phyloP scores from a whole-genome alignment of 2,888 invertebrate species.

The Catocala sponsa region DNA sequence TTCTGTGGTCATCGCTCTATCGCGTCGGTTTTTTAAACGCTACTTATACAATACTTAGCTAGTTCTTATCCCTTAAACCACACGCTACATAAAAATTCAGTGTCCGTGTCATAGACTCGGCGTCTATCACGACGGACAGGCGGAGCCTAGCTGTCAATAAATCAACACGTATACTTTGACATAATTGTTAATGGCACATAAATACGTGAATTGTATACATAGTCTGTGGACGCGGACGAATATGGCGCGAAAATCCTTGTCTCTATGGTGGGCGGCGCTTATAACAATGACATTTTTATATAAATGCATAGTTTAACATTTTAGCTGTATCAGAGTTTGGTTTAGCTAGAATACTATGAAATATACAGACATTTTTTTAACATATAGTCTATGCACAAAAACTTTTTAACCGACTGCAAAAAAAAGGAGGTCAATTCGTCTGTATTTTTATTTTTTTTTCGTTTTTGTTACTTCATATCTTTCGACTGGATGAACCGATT shows the following conservation, averaged over 20 bases:
- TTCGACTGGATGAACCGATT: too few relatives aligned
- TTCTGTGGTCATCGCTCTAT: too few relatives aligned
- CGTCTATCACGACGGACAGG: constrained; percentile 73
- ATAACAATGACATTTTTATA: constrained; percentile 2
- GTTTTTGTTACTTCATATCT: too few relatives aligned
- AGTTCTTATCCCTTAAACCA: constrained; percentile 22
- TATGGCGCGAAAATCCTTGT: constrained; percentile 35
- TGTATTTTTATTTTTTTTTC: too few relatives aligned
- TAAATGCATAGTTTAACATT: too few relatives aligned
- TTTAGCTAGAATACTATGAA: too few relatives aligned
- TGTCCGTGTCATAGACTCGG: constrained; percentile 46
- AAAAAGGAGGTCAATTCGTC: too few relatives aligned
- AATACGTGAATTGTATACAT: constrained; percentile 41
- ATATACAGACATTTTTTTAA: too few relatives aligned
- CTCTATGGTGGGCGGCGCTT: constrained; percentile 16
- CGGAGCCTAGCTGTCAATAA: constrained; percentile 67
- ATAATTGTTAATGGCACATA: constrained; percentile 64
- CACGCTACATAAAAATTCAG: constrained; percentile 58
- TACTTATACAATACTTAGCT: constrained; percentile 2
- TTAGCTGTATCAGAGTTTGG: too few relatives aligned
- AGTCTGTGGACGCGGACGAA: constrained; percentile 24
- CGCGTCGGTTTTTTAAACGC: too few relatives aligned
- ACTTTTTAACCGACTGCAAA: too few relatives aligned
- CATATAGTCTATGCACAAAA: too few relatives aligned
- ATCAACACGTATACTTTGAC: constrained; percentile 61